Conservation (phyloP, 2,888 invertebrate species). For the Ophion ventricosus region DNA sequence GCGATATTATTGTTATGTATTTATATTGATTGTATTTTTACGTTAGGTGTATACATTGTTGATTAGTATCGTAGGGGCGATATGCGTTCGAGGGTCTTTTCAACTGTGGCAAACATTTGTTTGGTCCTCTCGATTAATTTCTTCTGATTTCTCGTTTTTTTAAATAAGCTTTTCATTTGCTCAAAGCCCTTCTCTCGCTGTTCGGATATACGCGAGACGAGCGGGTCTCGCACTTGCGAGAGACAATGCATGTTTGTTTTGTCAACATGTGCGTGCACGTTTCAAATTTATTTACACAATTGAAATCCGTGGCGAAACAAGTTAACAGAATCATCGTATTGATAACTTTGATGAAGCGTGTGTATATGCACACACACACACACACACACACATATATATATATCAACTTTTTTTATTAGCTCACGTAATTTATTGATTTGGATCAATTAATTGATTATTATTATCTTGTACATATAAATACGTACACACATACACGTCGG, state of each 20-base stretch:
- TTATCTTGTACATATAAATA: conserved; percentile 61
- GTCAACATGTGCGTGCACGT: conserved; percentile 12
- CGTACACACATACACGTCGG: conserved; percentile 51
- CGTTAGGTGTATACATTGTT: conserved; percentile 73
- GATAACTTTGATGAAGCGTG: conserved; percentile 38
- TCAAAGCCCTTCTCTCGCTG: conserved; percentile 57
- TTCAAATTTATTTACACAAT: conserved; percentile 16
- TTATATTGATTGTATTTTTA: conserved; percentile 73
- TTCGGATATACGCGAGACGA: conserved; percentile 31
- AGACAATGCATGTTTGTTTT: conserved; percentile 14
- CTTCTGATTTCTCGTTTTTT: conserved; percentile 33
- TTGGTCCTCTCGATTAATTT: conserved; percentile 36
- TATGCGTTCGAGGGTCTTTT: conserved; percentile 41
- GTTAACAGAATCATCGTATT: conserved; percentile 47
- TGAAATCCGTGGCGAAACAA: conserved; percentile 30
- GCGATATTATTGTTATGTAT: conserved; percentile 74
- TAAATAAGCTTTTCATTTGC: conserved; percentile 58
- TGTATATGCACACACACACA: conserved; percentile 6
- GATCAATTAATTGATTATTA: conserved; percentile 49
- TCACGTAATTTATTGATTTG: conserved; percentile 54
- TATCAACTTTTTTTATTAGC: conserved; percentile 49
- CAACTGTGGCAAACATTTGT: conserved; percentile 43
- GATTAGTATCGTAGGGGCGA: conserved; percentile 72
- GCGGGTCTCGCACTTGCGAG: conserved; percentile 34
- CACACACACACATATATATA: background rate